A percentile compares a stretch with the other conserved stretches of the same genome.
Evolutionary conservation across 2,113 vertebrate genomes (phyloP).

Genomic region (Monarcha castaneiventris): DNA sequence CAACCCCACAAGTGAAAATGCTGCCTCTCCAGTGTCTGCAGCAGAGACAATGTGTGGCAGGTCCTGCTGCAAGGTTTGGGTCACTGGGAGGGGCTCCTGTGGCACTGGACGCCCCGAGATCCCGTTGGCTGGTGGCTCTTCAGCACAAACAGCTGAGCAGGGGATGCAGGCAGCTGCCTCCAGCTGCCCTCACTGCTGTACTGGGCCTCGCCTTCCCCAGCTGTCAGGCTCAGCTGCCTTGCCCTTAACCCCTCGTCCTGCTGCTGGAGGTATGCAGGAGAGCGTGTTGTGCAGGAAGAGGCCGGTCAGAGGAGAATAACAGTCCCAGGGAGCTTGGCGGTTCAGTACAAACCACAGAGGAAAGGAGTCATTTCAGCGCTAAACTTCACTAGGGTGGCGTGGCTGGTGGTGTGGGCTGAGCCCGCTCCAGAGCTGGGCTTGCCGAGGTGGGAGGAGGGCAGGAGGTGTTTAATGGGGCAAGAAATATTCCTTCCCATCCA

Average conservation of each 20-base stretch:
- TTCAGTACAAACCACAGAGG: background rate
- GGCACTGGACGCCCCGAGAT: background rate
- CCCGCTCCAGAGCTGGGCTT: background rate
- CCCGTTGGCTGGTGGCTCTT: rapidly evolving
- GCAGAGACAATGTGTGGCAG: background rate
- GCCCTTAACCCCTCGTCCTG: background rate
- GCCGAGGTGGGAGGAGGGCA: background rate
- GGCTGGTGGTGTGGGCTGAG: background rate
- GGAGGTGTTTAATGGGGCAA: background rate
- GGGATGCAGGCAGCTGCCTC: background rate
- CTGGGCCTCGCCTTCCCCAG: background rate
- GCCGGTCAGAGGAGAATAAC: background rate
- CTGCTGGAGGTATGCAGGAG: background rate
- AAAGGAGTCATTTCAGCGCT: background rate
- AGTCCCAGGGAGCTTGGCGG: background rate
- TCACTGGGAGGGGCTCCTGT: background rate
- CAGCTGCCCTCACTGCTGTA: constrained; percentile 6
- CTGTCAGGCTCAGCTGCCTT: background rate
- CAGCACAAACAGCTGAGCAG: background rate
- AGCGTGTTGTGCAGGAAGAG: constrained; percentile 31
- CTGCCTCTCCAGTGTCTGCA: background rate
- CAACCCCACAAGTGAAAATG: rapidly evolving
- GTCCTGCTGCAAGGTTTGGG: background rate
- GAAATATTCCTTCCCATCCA: background rate
- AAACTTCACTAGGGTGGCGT: rapidly evolving